phyloP scores from a whole-genome alignment of 2,888 invertebrate genomes.

The Acronicta psi region DNA sequence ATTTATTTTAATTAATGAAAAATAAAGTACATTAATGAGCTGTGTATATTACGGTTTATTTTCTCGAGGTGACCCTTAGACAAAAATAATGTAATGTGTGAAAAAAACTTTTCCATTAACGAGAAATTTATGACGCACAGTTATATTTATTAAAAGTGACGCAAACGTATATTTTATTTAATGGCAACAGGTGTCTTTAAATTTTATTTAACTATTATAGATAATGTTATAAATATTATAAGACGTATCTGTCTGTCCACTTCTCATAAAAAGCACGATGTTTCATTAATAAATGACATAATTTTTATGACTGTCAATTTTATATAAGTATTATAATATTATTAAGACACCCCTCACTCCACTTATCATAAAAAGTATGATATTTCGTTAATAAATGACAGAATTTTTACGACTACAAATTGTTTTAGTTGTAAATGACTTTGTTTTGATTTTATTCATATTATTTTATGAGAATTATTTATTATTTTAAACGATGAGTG shows the following conservation, averaged over 20 bases:
- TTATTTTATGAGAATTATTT: not conserved
- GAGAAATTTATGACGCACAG: conserved; percentile 13
- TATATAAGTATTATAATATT: no score
- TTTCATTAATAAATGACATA: conserved; percentile 8
- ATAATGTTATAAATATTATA: conserved; percentile 15
- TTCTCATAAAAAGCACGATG: conserved; percentile 5
- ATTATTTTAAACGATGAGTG: no score
- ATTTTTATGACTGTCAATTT: conserved; percentile 9
- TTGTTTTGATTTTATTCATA: conserved; percentile 5
- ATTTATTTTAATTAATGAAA: not conserved
- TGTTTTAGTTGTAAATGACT: conserved; percentile 10
- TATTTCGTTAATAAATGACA: conserved; percentile 8
- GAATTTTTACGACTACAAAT: conserved; percentile 17
- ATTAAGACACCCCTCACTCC: no score
- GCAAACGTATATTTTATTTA: conserved; percentile 37
- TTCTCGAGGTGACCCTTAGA: conserved; percentile 7
- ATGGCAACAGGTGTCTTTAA: conserved; percentile 42
- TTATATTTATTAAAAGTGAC: conserved; percentile 33
- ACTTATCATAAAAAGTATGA: conserved; percentile 4
- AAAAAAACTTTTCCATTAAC: conserved; percentile 7
- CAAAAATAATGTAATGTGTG: conserved; percentile 14
- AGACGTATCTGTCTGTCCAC: not conserved
- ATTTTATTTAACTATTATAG: conserved; percentile 2
- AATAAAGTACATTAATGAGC: conserved; percentile 1
- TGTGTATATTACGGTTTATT: conserved; percentile 5